Conservation (phyloP, 1,140 invertebrate genomes). For the Drosophila navojoa region DNA sequence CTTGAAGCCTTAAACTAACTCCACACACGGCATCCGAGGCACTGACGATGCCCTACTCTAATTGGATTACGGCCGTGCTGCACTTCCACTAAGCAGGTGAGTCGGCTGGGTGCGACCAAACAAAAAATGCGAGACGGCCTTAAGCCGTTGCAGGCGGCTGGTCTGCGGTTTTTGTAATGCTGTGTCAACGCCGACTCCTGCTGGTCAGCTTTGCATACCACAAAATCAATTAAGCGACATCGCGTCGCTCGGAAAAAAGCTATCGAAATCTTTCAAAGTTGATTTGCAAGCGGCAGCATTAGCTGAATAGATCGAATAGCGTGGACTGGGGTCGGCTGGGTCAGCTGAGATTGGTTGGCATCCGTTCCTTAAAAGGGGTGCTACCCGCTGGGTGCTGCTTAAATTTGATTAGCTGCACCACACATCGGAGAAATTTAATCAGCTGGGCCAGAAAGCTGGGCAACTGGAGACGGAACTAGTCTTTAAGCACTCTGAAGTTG, state of each 20-base stretch:
- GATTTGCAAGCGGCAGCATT: conserved; percentile 43
- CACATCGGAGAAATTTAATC: conserved; percentile 10
- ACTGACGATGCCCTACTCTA: conserved; percentile 44
- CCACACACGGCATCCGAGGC: conserved; percentile 9
- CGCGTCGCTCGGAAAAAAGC: conserved; percentile 35
- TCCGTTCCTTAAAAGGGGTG: neutral
- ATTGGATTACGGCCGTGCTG: conserved; percentile 67
- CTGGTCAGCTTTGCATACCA: conserved; percentile 64
- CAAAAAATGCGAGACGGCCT: conserved; percentile 42
- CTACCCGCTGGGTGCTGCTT: conserved; percentile 51
- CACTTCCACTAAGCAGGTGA: conserved; percentile 62
- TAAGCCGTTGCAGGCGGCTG: conserved; percentile 54
- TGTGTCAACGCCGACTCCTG: conserved; percentile 25
- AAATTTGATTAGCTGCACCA: conserved; percentile 59
- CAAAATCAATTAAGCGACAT: conserved; percentile 76
- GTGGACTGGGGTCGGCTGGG: neutral
- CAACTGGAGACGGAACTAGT: neutral
- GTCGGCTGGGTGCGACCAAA: neutral
- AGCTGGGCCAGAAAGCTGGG: neutral
- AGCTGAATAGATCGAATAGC: neutral
- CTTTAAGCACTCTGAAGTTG: no score
- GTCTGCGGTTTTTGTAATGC: conserved; percentile 58
- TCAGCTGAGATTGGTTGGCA: no score
- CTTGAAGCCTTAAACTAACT: conserved; percentile 57
- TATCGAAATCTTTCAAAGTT: conserved; percentile 60